phyloP scores from a whole-genome alignment of 2,797 vertebrate genomes.

The Gouania willdenowi region DNA sequence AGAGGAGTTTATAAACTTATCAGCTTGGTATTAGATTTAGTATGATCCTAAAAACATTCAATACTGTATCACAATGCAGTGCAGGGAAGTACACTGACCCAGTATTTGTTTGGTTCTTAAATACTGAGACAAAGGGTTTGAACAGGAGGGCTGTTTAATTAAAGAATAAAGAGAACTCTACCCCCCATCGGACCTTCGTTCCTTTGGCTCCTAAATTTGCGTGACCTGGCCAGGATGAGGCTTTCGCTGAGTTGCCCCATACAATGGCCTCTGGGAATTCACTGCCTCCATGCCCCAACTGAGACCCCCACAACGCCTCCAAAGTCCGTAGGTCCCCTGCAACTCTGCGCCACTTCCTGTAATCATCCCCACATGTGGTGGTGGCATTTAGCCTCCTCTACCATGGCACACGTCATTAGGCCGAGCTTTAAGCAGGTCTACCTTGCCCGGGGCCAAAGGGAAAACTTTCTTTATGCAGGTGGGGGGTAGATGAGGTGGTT shows the following conservation, averaged over 20 bases:
- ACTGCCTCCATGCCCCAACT: slow-evolving; percentile 52
- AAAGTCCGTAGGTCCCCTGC: slow-evolving; percentile 58
- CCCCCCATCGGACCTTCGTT: slow-evolving; percentile 47
- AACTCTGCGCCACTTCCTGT: slow-evolving; percentile 73
- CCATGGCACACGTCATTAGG: slow-evolving; percentile 78
- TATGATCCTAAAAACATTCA: slow-evolving; percentile 4
- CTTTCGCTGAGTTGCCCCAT: slow-evolving; percentile 59
- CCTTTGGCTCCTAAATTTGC: slow-evolving; percentile 67
- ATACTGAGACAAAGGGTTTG: slow-evolving; percentile 37
- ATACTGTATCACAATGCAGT: slow-evolving; percentile 14
- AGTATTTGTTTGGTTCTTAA: slow-evolving; percentile 14
- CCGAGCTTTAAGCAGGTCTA: slow-evolving; percentile 67
- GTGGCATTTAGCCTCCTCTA: slow-evolving; percentile 66
- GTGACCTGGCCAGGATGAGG: slow-evolving; percentile 65
- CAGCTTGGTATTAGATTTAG: slow-evolving; percentile 15
- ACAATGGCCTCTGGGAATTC: slow-evolving; percentile 70
- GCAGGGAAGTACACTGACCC: not conserved
- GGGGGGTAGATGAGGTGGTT: slow-evolving; percentile 38
- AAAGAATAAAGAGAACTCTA: slow-evolving; percentile 53
- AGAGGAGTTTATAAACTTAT: slow-evolving; percentile 3
- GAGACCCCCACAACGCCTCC: slow-evolving; percentile 34
- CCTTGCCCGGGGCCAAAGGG: slow-evolving; percentile 66
- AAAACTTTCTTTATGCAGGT: slow-evolving; percentile 58
- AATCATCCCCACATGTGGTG: slow-evolving; percentile 80
- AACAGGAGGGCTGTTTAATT: slow-evolving; percentile 57